Base-by-base conservation (phyloP, 2,888 invertebrate species). In the Orgyia antiqua region DNA sequence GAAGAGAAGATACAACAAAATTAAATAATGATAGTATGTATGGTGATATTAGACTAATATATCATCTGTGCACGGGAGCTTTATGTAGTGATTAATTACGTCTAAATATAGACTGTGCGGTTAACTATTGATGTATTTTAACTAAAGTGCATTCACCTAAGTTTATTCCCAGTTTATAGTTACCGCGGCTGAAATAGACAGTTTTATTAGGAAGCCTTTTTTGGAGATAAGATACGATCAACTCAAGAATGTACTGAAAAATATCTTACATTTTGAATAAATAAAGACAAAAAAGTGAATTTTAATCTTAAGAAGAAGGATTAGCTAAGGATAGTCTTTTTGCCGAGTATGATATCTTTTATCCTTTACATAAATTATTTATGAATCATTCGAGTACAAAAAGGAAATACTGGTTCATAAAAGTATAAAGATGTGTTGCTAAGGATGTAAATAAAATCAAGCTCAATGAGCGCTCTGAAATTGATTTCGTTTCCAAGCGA, bases 111-210 rank as follows among this genome's bases (percentile, higher is more conserved):
- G 35, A 21, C 24, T 47, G 36, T 13, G 5, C 39, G 42, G 39
- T 51, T 45, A 37, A 21, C 36, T 30, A 42, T 33, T 48, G 50
- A 51, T 51, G 52, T 51, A 48, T 51, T 51, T 51, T 45, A 31
- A 45, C 40, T 29, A 29, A 29, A 27, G 40, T 37, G 31, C 52
- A 27, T 48, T 52, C 40, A 52, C 49, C 45, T 40, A 31, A 31
- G 41, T 43, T 39, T 45, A 42, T 45, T 37, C 36, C 23, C 29
- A 33, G 27, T 38, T 51, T 36, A 44, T 41, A 29, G 48, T 29
- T 32, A n/a, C 24, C 10, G 6, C 18, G 29, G 33, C 39, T 36
- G 32, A 36, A 27, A 41, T 36, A 37, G 27, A 31, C 20, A 12
- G 5, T 21, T 33, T 27, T 10, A 29, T 33, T 26, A 28, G 26